phyloP scores from a whole-genome alignment of 2,888 invertebrate species.

The Agrotis exclamationis region DNA sequence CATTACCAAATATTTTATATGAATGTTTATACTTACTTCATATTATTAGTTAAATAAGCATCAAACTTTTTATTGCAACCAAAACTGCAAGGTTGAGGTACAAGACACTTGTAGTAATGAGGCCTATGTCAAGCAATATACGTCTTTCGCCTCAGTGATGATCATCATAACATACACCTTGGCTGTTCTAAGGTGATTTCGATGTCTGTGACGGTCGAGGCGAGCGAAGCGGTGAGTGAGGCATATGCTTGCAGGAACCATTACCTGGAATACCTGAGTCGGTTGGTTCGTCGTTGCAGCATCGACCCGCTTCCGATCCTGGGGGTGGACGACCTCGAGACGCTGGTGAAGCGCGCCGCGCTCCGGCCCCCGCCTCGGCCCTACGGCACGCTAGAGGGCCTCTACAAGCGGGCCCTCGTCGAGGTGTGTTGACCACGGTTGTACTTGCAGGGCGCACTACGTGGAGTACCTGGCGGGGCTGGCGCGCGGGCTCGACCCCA shows the following conservation, averaged over 20 bases:
- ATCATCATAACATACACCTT: neutral
- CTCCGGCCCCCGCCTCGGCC: slow-evolving; percentile 94
- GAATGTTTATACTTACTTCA: neutral
- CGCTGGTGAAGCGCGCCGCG: slow-evolving; percentile 94
- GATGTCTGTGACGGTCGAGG: slow-evolving; percentile 44
- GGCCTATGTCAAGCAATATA: slow-evolving; percentile 26
- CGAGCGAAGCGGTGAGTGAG: slow-evolving; percentile 78
- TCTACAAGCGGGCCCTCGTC: slow-evolving; percentile 92
- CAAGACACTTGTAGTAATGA: neutral
- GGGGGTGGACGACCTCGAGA: slow-evolving; percentile 95
- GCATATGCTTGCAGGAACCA: slow-evolving; percentile 93
- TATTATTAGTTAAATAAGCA: neutral
- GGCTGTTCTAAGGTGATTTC: slow-evolving; percentile 1
- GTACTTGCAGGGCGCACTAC: slow-evolving; percentile 96
- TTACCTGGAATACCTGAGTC: slow-evolving; percentile 97
- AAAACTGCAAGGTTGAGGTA: neutral
- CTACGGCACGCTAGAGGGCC: slow-evolving; percentile 93
- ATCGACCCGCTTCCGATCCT: slow-evolving; percentile 95
- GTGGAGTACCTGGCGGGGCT: slow-evolving; percentile 98
- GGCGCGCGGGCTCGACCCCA: slow-evolving; percentile 97
- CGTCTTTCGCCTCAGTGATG: neutral
- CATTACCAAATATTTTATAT: neutral
- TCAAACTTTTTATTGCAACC: neutral
- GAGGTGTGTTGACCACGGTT: slow-evolving; percentile 90
- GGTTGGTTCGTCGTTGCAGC: slow-evolving; percentile 93